A percentile compares a stretch with the other conserved stretches of the same genome.
Evolutionary conservation across 1,140 invertebrate species (phyloP).

Genomic region (Uloborus diversus): DNA sequence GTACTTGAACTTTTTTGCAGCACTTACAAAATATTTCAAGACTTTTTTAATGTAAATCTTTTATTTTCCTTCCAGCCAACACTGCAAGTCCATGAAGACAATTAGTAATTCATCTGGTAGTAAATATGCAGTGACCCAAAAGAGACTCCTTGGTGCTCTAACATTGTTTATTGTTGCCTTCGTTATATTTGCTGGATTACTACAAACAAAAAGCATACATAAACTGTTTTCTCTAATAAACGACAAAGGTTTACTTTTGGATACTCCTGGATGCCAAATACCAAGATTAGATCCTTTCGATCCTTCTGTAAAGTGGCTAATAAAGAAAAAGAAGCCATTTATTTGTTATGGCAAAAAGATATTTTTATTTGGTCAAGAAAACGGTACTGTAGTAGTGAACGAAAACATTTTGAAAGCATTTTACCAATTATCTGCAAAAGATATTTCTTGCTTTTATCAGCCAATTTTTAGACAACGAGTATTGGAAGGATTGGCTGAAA

Average conservation of each 20-base stretch:
- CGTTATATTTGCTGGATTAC: neutral
- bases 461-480: neutral
- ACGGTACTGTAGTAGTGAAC: slow-evolving; percentile 20
- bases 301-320: slow-evolving; percentile 71
- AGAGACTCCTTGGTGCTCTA: no score
- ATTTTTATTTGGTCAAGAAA: slow-evolving; percentile 59
- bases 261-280: slow-evolving; percentile 80
- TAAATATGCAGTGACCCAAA: no score
- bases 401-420: neutral
- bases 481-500: slow-evolving; percentile 1
- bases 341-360: slow-evolving; percentile 68
- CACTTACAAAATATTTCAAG: no score
- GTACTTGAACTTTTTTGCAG: no score
- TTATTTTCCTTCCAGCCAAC: no score
- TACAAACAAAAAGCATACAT: neutral
- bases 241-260: slow-evolving; percentile 68
- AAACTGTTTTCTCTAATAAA: no score
- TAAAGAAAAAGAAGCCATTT: slow-evolving; percentile 70
- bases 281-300: slow-evolving; percentile 79
- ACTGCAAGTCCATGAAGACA: no score
- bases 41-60: no score
- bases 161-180: no score
- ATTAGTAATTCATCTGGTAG: no score
- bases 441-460: neutral
- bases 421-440: neutral